Base-by-base conservation (phyloP, 1,140 invertebrate genomes). In the Medauroidea extradentata region DNA sequence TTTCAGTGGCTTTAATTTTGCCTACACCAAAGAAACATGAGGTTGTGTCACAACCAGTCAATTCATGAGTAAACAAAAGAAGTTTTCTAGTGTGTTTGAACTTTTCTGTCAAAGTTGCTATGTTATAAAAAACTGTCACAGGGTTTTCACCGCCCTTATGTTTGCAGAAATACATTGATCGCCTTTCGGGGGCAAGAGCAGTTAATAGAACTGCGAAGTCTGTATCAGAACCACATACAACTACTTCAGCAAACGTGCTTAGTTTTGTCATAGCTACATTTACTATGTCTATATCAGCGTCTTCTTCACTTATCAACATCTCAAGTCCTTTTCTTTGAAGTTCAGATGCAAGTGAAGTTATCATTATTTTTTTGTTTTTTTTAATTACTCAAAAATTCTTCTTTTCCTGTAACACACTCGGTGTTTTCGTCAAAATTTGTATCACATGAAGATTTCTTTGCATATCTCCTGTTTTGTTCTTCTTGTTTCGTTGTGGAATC, bases 401-500 rank as follows among this genome's bases (percentile, higher is more conserved):
- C 46, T 21, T 13, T 21, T 11, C 11, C 13, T 13, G 46, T 49
- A 11, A 21, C n/a, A n/a, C n/a, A n/a, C n/a, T n/a, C n/a, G n/a
- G n/a, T n/a, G n/a, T n/a, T n/a, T n/a, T 49, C n/a, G n/a, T n/a
- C n/a, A n/a, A n/a, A n/a, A n/a, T n/a, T n/a, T n/a, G n/a, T n/a
- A n/a, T n/a, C n/a, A n/a, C n/a, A 21, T 49, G 46, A 49, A 11
- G 46, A 13, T 14, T 11, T 21, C 19, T 19, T 49, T 13, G 46
- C 19, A 52, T 39, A 41, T 41, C 39, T 11, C n/a, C n/a, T 11
- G 11, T 41, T 41, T 11, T 41, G 39, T 11, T 11, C 39, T 23
- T 56, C 53, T 49, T 53, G n/a, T 14, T 59, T 34, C 8, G 21
- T 59, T 14, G 51, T 57, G 7, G 19, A 25, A 58, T 14, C 16